phyloP scores from a whole-genome alignment of 2,888 invertebrate species.

The Gryllus longicercus region DNA sequence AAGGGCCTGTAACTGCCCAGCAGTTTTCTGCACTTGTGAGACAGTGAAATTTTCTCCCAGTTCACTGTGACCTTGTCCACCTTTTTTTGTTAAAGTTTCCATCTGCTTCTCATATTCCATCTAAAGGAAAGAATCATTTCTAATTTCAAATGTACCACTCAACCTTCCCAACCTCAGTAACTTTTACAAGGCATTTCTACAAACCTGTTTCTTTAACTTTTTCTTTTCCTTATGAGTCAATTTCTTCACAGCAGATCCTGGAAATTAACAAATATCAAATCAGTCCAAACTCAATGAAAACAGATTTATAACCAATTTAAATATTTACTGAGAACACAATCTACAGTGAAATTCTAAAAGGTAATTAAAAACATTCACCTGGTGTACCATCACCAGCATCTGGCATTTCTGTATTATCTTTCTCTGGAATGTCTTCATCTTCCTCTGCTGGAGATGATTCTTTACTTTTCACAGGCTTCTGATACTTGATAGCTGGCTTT shows the following conservation, averaged over 20 bases:
- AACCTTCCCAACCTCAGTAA: background rate
- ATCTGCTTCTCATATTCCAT: constrained; percentile 85
- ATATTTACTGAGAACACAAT: background rate
- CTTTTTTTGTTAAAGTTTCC: constrained; percentile 79
- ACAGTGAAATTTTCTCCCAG: constrained; percentile 93
- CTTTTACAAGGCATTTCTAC: background rate
- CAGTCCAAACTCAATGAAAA: background rate
- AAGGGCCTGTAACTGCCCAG: constrained; percentile 66
- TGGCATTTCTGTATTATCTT: constrained; percentile 35
- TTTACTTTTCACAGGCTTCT: constrained; percentile 23
- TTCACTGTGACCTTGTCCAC: constrained; percentile 85
- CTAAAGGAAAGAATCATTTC: constrained; percentile 46
- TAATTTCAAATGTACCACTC: constrained; percentile 4
- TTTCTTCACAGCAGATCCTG: constrained; percentile 55
- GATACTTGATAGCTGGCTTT: constrained; percentile 40
- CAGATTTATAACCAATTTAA: constrained; percentile 28
- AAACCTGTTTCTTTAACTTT: constrained; percentile 70
- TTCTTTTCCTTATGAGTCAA: constrained; percentile 89
- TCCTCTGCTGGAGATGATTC: constrained; percentile 24
- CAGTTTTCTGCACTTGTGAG: constrained; percentile 71
- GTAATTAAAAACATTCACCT: constrained; percentile 26
- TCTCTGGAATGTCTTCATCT: constrained; percentile 37
- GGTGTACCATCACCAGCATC: constrained; percentile 23
- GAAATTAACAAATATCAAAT: constrained; percentile 25
- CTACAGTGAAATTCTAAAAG: too few species aligned